Conservation (phyloP, 2,888 invertebrate species). For the Nemoura dubitans region DNA sequence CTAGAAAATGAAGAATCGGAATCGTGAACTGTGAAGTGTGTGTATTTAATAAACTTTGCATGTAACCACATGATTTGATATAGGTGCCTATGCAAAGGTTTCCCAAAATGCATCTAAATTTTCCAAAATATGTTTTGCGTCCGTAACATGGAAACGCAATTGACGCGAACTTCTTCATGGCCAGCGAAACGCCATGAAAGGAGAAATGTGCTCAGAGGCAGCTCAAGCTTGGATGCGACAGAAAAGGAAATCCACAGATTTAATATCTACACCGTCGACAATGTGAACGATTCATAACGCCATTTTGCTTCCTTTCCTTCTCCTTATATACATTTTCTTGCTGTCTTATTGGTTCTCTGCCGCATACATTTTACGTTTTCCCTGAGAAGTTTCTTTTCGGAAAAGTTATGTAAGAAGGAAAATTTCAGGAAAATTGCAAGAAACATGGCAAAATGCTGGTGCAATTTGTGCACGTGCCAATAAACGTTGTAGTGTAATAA, state of each 20-base stretch:
- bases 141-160: not conserved
- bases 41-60: not conserved
- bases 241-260: constrained; percentile 7
- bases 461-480: not conserved
- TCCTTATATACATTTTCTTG: not conserved
- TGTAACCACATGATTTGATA: not conserved
- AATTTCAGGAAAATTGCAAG: not conserved
- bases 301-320: not conserved
- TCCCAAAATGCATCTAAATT: not conserved
- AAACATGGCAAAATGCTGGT: not conserved
- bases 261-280: not conserved
- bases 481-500: not conserved
- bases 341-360: not conserved
- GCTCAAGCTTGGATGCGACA: not conserved
- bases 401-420: not conserved
- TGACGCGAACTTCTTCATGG: not conserved
- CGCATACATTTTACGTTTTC: not conserved
- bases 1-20: no score
- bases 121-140: not conserved
- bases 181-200: not conserved
- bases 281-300: not conserved
- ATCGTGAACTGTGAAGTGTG: no score
- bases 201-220: not conserved
- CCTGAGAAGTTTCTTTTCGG: not conserved
- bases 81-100: not conserved